Evolutionary conservation across 2,888 invertebrate genomes (phyloP), one percentile per base, ranked within the genome.

Genomic region (Lepeophtheirus nordmannii): DNA sequence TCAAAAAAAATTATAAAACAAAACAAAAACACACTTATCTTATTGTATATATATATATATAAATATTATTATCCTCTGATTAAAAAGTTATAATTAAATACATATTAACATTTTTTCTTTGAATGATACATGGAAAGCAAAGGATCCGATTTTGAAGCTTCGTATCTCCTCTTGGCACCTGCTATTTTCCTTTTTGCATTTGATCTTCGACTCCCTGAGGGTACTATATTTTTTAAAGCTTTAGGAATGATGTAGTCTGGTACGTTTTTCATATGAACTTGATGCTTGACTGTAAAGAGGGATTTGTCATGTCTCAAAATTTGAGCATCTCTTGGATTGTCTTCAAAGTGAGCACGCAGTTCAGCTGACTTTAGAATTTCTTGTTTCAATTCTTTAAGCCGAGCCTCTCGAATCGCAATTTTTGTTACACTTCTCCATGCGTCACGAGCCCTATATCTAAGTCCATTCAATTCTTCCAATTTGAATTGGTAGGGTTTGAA

Each of bases 351-450:
- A 23, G 86, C 84, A 85, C 86, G 75, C 23, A 96, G 77, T 75
- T 90, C 92, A 74, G 89, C 83, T 69, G 91, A 92, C 75, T 89
- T 91, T 69, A 96, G 80, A 67, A 97, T 84, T 78, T 98, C 97
- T 68, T 83, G 82, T 75, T 89, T 89, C 71, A 98, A 97, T 80
- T 98, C 98, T 74, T 89, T 91, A 62, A 97, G 79, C 23, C 97
- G 80, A 0, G 96, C 94, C 76, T 97, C 94, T 60, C 91, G 81
- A 1, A 99, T 86, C 0, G 94, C 93, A 68, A 91, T 86, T 72
- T 87, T 83, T 0, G 97, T 97, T 10, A 94, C 90, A 1, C 93
- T 88, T 72, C 87, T 83, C 87, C 94, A 88, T 5, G 93, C 97
- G 79, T 98, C 97, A 73, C 86, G 83, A 0, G 96, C 87, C 71